Conservation (phyloP, 2,888 invertebrate species). For the Orchesellides sinensis region DNA sequence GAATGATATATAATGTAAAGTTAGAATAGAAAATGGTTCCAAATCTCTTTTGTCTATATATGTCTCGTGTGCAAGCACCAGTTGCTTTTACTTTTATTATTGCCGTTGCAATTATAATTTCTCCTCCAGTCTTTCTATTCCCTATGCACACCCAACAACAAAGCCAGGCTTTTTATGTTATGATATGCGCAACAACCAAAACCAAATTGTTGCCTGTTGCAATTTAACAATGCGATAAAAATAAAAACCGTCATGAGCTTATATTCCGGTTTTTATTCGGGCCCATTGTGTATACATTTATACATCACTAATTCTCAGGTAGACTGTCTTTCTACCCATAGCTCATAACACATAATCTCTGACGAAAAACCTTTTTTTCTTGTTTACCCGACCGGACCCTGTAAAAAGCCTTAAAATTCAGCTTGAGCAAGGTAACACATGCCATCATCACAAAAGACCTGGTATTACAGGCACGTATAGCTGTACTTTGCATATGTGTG, state of each 20-base stretch:
- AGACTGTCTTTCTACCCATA: neutral
- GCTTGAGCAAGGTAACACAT: slow-evolving; percentile 45
- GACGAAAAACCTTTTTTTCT: slow-evolving; percentile 6
- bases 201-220: slow-evolving; percentile 25
- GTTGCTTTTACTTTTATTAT: slow-evolving; percentile 23
- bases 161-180: slow-evolving; percentile 13
- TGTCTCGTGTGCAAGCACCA: slow-evolving; percentile 21
- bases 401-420: neutral
- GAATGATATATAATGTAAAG: slow-evolving; percentile 36
- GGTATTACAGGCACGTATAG: slow-evolving; percentile 36
- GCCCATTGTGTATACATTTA: no score
- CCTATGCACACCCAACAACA: no score
- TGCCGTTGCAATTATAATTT: slow-evolving; percentile 17
- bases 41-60: no score
- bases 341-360: slow-evolving; percentile 17
- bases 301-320: slow-evolving; percentile 14
- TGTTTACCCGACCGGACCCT: slow-evolving; percentile 6
- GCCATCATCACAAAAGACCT: slow-evolving; percentile 32
- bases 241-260: neutral
- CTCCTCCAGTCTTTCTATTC: neutral
- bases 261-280: slow-evolving; percentile 39
- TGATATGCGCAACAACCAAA: slow-evolving; percentile 37
- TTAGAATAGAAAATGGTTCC: slow-evolving; percentile 23
- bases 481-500: slow-evolving; percentile 41
- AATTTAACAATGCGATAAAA: slow-evolving; percentile 6